These are phyloP conservation scores for Caenorhabditis sp. DNA, from an alignment of 2,888 invertebrate genomes.

Conservation along the genomic window DNA sequence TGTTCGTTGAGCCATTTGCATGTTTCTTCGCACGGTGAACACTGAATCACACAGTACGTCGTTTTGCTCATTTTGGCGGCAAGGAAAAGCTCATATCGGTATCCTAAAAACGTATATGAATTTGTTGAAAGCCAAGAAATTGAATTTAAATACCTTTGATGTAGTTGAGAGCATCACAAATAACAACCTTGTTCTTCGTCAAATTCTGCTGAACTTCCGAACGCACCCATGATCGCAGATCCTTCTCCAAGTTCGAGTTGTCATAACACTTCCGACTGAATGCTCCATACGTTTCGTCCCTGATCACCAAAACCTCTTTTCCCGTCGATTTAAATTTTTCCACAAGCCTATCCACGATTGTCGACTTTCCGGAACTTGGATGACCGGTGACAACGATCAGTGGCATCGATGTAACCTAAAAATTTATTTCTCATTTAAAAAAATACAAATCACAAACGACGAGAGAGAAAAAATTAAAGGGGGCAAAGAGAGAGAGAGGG, in stretches of 20 bases:
- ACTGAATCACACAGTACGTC: constrained; percentile 92
- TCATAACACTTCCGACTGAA: constrained; percentile 66
- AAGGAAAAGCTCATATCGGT: constrained; percentile 95
- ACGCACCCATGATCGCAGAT: constrained; percentile 76
- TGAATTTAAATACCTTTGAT: constrained; percentile 88
- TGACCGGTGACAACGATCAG: constrained; percentile 79
- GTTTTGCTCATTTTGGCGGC: constrained; percentile 92
- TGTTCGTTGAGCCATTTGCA: constrained; percentile 89
- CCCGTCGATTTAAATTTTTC: constrained; percentile 32
- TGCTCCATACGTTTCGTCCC: constrained; percentile 68
- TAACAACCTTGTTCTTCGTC: constrained; percentile 89
- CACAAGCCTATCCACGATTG: constrained; percentile 73
- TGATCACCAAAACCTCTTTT: constrained; percentile 64
- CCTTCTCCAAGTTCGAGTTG: constrained; percentile 76
- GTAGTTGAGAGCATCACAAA: constrained; percentile 95
- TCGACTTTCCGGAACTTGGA: constrained; percentile 79
- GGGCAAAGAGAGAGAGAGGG: neutral
- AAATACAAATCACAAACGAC: neutral
- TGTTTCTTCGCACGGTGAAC: constrained; percentile 88
- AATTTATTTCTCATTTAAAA: constrained; percentile 17
- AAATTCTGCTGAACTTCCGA: constrained; percentile 75
- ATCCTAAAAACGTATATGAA: constrained; percentile 90
- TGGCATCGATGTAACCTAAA: constrained; percentile 73
- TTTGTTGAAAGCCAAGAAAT: neutral
- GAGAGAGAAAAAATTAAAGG: neutral